Evolutionary conservation across 2,888 invertebrate species (phyloP), one percentile per base, ranked within the genome.

Genomic region (Iphiclides podalirius): DNA sequence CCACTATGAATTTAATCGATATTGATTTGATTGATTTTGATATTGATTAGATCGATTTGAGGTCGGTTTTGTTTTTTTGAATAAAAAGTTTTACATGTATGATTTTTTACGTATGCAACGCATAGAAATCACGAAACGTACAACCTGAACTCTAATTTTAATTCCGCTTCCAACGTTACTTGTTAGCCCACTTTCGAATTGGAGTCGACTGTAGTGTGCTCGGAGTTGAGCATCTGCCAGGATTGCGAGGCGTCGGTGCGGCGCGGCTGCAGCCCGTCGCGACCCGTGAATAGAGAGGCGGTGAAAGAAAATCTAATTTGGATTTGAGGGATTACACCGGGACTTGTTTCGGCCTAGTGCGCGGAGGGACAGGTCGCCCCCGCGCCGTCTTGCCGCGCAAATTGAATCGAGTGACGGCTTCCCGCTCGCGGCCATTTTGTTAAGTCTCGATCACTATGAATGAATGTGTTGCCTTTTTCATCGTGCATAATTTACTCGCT

Each of bases 231-330:
- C 67, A 70, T 69, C 70, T 73, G 68, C 67, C 61, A 53, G 63
- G 70, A 66, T 67, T 68, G 66, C 58, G 57, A 53, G 64, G 60
- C 56, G 58, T 53, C 64, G 66, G 46, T 59, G 65, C 59, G 65
- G 54, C 53, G 54, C 51, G 54, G 23, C n/a, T n/a, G n/a, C n/a
- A n/a, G n/a, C n/a, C n/a, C n/a, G n/a, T n/a, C n/a, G n/a, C n/a
- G n/a, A n/a, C n/a, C 43, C 68, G 76, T 82, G 81, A 86, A 84
- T 85, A 79, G 81, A 79, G 73, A 72, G 72, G 72, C 72, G 67
- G 65, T 84, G 84, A 85, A 85, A 83, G 85, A 85, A 86, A 87
- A 87, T 86, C 86, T 86, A 83, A 86, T 87, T 87, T 86, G 85
- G 87, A 87, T 87, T 86, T 86, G 79, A 84, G 73, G 81, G 86